These are phyloP conservation scores for Saturnia japonica DNA, from an alignment of 2,888 invertebrate species.

Conservation along the genomic window DNA sequence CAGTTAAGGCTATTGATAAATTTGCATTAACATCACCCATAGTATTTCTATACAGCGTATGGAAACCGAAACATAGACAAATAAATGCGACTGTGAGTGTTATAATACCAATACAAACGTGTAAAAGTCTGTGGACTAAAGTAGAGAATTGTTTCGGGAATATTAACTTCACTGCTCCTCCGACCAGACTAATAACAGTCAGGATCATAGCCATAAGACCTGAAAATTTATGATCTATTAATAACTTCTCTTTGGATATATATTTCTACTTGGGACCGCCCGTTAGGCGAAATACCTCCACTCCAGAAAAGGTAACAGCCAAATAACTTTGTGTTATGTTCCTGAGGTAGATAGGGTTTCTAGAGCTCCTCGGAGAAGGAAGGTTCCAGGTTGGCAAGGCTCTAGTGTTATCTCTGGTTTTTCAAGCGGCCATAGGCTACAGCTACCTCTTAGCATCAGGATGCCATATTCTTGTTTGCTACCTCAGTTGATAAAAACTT, in stretches of 20 bases:
- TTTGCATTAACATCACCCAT: conserved; percentile 37
- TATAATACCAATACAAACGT: conserved; percentile 42
- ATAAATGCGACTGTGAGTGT: conserved; percentile 51
- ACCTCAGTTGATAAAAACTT: too few species aligned
- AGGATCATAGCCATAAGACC: conserved; percentile 56
- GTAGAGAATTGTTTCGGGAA: conserved; percentile 30
- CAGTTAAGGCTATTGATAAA: conserved; percentile 44
- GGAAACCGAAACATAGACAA: conserved; percentile 45
- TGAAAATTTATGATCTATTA: conserved; percentile 39
- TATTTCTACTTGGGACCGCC: too few species aligned
- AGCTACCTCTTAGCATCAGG: too few species aligned
- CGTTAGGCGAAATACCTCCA: too few species aligned
- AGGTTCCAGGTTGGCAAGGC: too few species aligned
- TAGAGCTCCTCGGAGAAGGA: too few species aligned
- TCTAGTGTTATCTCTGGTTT: too few species aligned
- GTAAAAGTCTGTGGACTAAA: conserved; percentile 36
- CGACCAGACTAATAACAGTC: conserved; percentile 50
- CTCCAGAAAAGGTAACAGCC: too few species aligned
- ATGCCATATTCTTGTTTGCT: too few species aligned
- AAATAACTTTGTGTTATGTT: too few species aligned
- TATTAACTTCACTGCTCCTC: conserved; percentile 47
- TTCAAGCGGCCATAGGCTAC: too few species aligned
- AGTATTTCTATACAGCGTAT: conserved; percentile 29
- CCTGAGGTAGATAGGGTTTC: too few species aligned
- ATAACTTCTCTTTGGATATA: neutral